Percentiles rank a stretch among this genome's conserved stretches.
Evolutionary conservation across 2,797 vertebrate species (phyloP).

Genomic region (Sebastes alutus): DNA sequence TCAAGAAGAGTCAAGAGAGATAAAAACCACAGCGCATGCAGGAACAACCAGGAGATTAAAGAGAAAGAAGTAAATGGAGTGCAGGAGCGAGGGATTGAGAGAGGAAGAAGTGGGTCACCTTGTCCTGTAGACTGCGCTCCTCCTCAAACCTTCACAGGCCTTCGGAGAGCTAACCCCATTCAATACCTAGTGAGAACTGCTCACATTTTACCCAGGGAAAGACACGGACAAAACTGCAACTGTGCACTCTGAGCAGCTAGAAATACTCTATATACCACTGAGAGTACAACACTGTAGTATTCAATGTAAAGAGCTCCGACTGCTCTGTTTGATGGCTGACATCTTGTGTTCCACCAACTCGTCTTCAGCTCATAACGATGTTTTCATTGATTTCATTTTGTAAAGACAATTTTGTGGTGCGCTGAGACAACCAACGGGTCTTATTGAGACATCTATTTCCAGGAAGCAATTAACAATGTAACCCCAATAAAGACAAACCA

Average conservation of each 20-base stretch:
- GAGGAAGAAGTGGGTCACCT: conserved; percentile 78
- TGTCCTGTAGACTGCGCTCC: conserved; percentile 67
- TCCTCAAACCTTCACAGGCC: conserved; percentile 61
- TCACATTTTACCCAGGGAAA: conserved; percentile 14
- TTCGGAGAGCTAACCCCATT: conserved; percentile 76
- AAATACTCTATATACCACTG: not conserved
- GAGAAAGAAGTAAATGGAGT: not conserved
- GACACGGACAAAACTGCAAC: conserved; percentile 15
- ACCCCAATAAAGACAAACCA: no score
- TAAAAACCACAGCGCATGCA: not conserved
- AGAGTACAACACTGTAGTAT: not conserved
- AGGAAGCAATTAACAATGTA: no score
- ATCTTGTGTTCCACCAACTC: not conserved
- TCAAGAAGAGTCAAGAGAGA: not conserved
- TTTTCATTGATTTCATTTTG: no score
- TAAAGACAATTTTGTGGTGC: no score
- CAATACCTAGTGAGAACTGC: conserved; percentile 34
- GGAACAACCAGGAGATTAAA: conserved; percentile 13
- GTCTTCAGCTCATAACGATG: no score
- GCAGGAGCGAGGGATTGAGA: not conserved
- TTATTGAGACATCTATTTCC: no score
- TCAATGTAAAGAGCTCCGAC: not conserved
- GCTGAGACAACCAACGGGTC: no score
- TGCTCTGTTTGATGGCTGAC: not conserved
- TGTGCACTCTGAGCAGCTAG: not conserved